Evolutionary conservation across 1,140 invertebrate species (phyloP).

Genomic region (Drosophila baimaii): DNA sequence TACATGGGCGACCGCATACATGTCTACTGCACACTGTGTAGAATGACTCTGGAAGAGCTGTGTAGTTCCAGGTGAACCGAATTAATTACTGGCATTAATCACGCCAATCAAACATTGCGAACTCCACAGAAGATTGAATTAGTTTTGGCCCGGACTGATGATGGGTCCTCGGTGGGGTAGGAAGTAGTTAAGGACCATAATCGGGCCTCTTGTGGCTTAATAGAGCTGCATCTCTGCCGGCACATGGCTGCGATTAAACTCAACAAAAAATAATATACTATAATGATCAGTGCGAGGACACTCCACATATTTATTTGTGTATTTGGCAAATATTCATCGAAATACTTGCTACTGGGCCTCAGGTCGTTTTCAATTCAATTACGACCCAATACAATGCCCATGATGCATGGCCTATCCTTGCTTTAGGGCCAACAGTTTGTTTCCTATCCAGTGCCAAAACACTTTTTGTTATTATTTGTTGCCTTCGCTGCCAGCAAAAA

Average conservation of each 20-base stretch:
- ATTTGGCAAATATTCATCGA: slow-evolving; percentile 9
- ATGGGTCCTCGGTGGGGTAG: too few species aligned
- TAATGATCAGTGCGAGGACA: background rate
- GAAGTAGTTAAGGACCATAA: background rate
- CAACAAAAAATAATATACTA: background rate
- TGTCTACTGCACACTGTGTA: background rate
- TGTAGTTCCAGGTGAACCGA: background rate
- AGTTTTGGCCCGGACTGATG: too few species aligned
- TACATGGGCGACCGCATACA: slow-evolving; percentile 14
- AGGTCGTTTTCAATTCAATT: slow-evolving; percentile 51
- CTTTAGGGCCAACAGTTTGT: slow-evolving; percentile 47
- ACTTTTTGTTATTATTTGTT: slow-evolving; percentile 30
- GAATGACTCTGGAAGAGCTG: background rate
- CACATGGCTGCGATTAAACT: background rate
- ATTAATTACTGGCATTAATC: slow-evolving; percentile 4
- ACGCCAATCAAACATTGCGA: background rate
- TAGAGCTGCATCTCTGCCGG: too few species aligned
- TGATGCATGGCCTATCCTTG: slow-evolving; percentile 20
- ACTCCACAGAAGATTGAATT: background rate
- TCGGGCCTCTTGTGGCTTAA: too few species aligned
- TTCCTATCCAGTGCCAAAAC: slow-evolving; percentile 49
- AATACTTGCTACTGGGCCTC: slow-evolving; percentile 9
- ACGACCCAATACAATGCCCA: slow-evolving; percentile 28
- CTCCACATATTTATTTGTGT: background rate
- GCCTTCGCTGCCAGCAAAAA: slow-evolving; percentile 43